Conservation (phyloP, 2,113 vertebrate genomes). For the Pterocles burchelli region DNA sequence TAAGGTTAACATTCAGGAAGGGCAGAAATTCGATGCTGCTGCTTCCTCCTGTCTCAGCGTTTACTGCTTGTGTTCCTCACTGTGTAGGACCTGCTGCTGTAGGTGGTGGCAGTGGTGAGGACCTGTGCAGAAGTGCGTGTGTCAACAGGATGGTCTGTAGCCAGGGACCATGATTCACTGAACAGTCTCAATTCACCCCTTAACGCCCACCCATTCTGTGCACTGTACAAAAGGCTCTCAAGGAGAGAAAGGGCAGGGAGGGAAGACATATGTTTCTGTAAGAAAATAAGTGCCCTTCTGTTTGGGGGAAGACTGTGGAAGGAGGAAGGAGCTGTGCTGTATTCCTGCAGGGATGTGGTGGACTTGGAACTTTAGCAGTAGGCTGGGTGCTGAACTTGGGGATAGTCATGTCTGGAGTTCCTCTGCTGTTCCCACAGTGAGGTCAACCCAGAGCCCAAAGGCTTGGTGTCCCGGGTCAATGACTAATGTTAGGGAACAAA, state of each 20-base stretch:
- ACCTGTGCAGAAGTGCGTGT: background rate
- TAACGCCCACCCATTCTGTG: background rate
- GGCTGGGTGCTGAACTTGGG: background rate
- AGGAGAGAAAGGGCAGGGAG: background rate
- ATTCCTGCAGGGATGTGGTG: no score
- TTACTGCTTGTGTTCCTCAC: no score
- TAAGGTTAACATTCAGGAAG: background rate
- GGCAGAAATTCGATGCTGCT: background rate
- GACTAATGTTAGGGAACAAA: background rate
- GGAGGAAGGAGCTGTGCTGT: background rate
- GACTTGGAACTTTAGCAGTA: no score
- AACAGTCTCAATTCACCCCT: no score
- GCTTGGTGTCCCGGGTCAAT: background rate
- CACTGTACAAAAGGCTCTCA: background rate
- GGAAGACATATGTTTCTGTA: background rate
- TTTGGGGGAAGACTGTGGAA: background rate
- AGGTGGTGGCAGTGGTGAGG: background rate
- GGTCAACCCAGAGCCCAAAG: background rate
- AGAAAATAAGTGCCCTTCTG: background rate
- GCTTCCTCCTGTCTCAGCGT: no score
- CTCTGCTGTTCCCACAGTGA: background rate
- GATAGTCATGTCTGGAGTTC: no score
- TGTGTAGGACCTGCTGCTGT: no score
- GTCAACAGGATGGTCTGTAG: background rate
- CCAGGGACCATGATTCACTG: background rate